Percentiles rank a stretch among this genome's conserved stretches.
phyloP scores from a whole-genome alignment of 2,888 invertebrate genomes.

The Teleiodes luculella region DNA sequence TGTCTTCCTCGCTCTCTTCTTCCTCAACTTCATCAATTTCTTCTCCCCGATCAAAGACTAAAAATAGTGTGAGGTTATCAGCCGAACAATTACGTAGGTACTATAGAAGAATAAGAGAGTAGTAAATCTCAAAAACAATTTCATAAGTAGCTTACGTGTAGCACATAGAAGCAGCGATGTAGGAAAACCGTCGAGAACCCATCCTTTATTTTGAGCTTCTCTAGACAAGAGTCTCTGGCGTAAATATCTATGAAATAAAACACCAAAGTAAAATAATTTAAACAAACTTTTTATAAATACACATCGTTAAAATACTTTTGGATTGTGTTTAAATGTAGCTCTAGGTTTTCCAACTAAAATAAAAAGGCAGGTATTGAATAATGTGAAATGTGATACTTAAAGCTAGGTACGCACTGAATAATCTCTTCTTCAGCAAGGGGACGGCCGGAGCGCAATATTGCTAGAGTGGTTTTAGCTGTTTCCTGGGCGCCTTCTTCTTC shows the following conservation, averaged over 20 bases:
- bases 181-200: slow-evolving; percentile 87
- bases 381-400: too few relatives aligned
- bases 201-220: slow-evolving; percentile 85
- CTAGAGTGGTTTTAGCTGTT: slow-evolving; percentile 44
- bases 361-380: too few relatives aligned
- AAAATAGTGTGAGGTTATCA: too few relatives aligned
- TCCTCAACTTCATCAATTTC: slow-evolving; percentile 60
- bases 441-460: slow-evolving; percentile 51
- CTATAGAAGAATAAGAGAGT: too few relatives aligned
- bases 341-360: too few relatives aligned
- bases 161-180: slow-evolving; percentile 78
- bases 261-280: too few relatives aligned
- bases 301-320: too few relatives aligned
- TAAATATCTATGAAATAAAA: slow-evolving; percentile 58
- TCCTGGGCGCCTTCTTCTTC: slow-evolving; percentile 53
- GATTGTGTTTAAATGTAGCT: too few relatives aligned
- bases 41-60: slow-evolving; percentile 75
- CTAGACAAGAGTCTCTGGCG: slow-evolving; percentile 73
- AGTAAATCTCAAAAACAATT: not conserved
- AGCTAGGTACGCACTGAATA: slow-evolving; percentile 37
- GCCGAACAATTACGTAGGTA: too few relatives aligned
- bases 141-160: slow-evolving; percentile 39
- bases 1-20: slow-evolving; percentile 53
- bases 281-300: too few relatives aligned
- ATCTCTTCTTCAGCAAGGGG: slow-evolving; percentile 54